These are phyloP conservation scores for Neoarius graeffei DNA, from an alignment of 2,113 vertebrate genomes.

Conservation along the genomic window DNA sequence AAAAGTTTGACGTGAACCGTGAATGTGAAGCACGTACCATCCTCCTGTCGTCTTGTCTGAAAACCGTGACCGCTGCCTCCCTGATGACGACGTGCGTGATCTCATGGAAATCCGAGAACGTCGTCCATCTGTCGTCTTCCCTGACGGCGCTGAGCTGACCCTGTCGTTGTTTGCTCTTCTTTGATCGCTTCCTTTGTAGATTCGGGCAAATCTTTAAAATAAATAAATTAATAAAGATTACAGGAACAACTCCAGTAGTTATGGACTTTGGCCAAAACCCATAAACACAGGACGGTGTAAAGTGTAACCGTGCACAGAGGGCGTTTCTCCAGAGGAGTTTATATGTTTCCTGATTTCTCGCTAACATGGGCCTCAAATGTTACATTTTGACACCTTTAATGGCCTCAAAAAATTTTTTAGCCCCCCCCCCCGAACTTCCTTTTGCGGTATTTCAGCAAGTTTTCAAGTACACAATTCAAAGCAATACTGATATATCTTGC, in stretches of 20 bases:
- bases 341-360: no score
- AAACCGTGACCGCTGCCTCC: conserved; percentile 75
- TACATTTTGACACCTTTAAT: no score
- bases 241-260: background rate
- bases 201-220: conserved; percentile 3
- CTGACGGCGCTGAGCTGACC: conserved; percentile 59
- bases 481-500: no score
- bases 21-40: conserved; percentile 70
- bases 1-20: background rate
- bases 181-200: conserved; percentile 73
- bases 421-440: no score
- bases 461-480: no score
- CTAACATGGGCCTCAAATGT: no score
- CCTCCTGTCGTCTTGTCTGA: conserved; percentile 82
- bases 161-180: conserved; percentile 74
- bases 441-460: no score
- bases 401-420: no score
- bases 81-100: conserved; percentile 85
- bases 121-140: conserved; percentile 69
- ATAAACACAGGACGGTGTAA: background rate
- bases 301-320: no score
- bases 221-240: background rate
- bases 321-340: no score
- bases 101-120: conserved; percentile 83
- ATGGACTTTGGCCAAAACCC: background rate